Base-by-base conservation (phyloP, 2,888 invertebrate species). In the Prosapia bicincta region DNA sequence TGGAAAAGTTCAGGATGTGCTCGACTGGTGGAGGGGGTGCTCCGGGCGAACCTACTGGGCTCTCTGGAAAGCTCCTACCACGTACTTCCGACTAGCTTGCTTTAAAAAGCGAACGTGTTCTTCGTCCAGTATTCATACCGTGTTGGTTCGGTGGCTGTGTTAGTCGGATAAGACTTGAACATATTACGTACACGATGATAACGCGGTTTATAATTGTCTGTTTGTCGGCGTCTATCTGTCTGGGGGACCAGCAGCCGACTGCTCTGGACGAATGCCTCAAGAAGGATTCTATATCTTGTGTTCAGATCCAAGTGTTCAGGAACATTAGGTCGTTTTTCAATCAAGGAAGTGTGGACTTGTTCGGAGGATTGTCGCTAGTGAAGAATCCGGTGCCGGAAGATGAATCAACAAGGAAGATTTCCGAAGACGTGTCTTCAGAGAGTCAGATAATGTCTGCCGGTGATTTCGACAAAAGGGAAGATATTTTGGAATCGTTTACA, bases 231-330 rank as follows among this genome's bases (percentile, higher is more conserved):
- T 71, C 71, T 66, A 13, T 24, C 67, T 69, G n/a, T 71, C 69
- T 54, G 76, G 66, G 30, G 69, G 76, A 77, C 15, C n/a, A n/a
- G n/a, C n/a, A n/a, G n/a, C 76, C 66, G 1, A n/a, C 67, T 25
- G 26, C 74, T 7, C 15, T 89, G 81, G 86, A 88, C 81, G 87
- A 88, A 80, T 90, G 90, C 82, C 85, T 90, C 79, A 85, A 87
- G 80, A 86, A 87, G 82, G 90, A 90, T 85, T 90, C 90, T 76
- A 90, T 90, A 79, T 88, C 89, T 80, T 90, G 90, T 85, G 84
- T 90, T 78, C 90, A 90, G 84, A 85, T 81, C 66, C 81, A 81
- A 26, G 83, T 90, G 76, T 90, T 86, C 86, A 86, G 89, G 77
- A 87, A 86, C 81, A 88, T 89, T 66, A 87, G 87, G 82, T 86